These are phyloP conservation scores for Proctacanthus coquilletti DNA, from an alignment of 1,140 invertebrate species.

Conservation along the genomic window DNA sequence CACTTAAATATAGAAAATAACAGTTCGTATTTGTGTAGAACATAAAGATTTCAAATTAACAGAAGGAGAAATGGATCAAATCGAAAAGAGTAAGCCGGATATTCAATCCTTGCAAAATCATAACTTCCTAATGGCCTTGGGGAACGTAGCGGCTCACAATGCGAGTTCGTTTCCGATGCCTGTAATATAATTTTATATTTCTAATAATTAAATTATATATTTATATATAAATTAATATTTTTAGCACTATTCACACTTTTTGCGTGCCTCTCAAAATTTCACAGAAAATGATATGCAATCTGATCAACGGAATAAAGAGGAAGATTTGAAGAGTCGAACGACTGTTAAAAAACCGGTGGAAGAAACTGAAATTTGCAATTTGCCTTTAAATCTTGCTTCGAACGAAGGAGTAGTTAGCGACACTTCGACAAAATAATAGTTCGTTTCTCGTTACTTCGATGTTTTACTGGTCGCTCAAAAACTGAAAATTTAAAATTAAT, in stretches of 20 bases:
- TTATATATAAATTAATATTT: neutral
- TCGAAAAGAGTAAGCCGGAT: conserved; percentile 1
- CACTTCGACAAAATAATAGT: too few species aligned
- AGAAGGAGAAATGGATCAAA: conserved; percentile 4
- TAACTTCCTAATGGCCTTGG: conserved; percentile 9
- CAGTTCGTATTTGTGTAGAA: neutral
- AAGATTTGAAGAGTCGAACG: neutral
- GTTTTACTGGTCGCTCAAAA: too few species aligned
- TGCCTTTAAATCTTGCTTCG: conserved; percentile 7
- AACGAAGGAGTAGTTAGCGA: conserved; percentile 3
- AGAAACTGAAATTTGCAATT: conserved; percentile 5
- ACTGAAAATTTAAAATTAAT: too few species aligned
- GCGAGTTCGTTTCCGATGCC: conserved; percentile 7
- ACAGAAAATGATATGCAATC: neutral
- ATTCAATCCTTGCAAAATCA: conserved; percentile 7
- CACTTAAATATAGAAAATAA: neutral
- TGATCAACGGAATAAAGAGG: neutral
- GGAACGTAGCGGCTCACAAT: conserved; percentile 1
- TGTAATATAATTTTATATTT: too few species aligned
- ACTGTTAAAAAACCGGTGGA: conserved; percentile 4
- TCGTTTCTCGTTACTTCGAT: too few species aligned
- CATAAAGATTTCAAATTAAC: conserved; percentile 3
- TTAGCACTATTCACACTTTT: conserved; percentile 7
- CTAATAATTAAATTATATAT: neutral
- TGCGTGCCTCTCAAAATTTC: conserved; percentile 6